Evolutionary conservation across 2,888 invertebrate genomes (phyloP), one percentile per base, ranked within the genome.

Genomic region (Camptogramma bilineatum): DNA sequence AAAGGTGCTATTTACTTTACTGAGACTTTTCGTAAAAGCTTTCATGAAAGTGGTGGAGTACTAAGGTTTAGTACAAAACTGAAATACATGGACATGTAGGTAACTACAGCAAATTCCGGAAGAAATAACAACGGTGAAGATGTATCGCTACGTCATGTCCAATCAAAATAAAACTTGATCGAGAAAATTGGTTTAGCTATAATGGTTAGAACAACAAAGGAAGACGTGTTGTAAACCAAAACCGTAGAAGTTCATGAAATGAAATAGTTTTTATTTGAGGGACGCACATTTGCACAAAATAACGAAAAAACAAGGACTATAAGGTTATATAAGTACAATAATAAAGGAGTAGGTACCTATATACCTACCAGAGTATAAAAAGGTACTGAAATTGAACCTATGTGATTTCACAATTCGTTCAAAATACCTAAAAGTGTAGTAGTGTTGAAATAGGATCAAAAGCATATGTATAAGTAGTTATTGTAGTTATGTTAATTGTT

Each of bases 1-100:
- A 76, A 73, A 68, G 64, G 65, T 51, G 60, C 47, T 52, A 69
- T 75, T 73, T 72, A 74, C 69, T 72, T 73, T 73, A 53, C 62
- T 61, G 68, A 65, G 73, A 62, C 69, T 65, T 69, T 64, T 53
- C 48, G 28, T 62, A 57, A 60, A 68, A 56, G 63, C 67, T 65
- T 68, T 73, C 19, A 71, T 54, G 63, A 63, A 53, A 44, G 59
- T 58, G 17, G 44, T 17, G 4, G 34, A 39, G 34, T 39, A 13
- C 13, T 39, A 34, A 39, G 34, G 34, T 2, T 39, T 39, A 39
- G 13, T 39, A 39, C 34, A 13, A 13, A 13, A 13, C 34, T 39
- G 13, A 39, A 39, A 39, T 39, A 39, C 34, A 39, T 39, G 34
- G 34, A 39, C 13, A 13, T 3, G 10, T 39, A 28, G 21, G 13